Evolutionary conservation across 2,113 vertebrate species (phyloP).

Genomic region (Sinosuthora webbiana): DNA sequence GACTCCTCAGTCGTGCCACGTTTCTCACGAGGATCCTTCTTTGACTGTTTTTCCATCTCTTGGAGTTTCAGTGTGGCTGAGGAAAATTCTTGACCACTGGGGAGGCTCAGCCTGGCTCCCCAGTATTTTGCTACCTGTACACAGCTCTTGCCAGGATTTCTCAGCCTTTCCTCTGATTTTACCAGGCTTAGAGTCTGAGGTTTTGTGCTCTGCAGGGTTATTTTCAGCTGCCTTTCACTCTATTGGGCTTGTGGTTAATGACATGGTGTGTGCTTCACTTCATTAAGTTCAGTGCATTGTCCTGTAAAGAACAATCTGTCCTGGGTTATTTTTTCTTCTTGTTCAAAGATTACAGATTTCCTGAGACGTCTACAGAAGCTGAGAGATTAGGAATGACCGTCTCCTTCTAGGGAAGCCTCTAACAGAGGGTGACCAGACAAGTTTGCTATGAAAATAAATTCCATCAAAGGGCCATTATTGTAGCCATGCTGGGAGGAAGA

Average conservation of each 20-base stretch:
- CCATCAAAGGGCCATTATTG: neutral
- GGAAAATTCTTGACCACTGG: neutral
- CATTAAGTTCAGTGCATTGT: neutral
- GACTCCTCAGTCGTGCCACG: neutral
- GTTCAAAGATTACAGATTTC: slow-evolving; percentile 47
- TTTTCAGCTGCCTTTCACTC: neutral
- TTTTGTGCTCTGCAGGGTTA: neutral
- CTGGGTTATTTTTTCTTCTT: neutral
- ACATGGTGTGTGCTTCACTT: neutral
- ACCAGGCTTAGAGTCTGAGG: neutral
- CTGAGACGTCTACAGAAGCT: slow-evolving; percentile 32
- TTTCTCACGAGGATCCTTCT: neutral
- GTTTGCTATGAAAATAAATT: slow-evolving; percentile 53
- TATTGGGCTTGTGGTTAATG: neutral
- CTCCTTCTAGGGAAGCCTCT: neutral
- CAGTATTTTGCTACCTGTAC: neutral
- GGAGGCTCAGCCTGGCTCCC: neutral
- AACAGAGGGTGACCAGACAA: slow-evolving; percentile 36
- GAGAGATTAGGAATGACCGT: neutral
- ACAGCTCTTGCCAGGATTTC: neutral
- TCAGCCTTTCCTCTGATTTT: neutral
- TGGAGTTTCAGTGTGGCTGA: neutral
- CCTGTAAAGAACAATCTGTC: slow-evolving; percentile 26
- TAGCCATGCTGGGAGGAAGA: slow-evolving; percentile 30
- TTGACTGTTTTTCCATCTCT: neutral